A percentile compares a stretch with the other conserved stretches of the same genome.
These are phyloP conservation scores for Tauraco erythrolophus DNA, from an alignment of 2,113 vertebrate genomes.

Conservation along the genomic window DNA sequence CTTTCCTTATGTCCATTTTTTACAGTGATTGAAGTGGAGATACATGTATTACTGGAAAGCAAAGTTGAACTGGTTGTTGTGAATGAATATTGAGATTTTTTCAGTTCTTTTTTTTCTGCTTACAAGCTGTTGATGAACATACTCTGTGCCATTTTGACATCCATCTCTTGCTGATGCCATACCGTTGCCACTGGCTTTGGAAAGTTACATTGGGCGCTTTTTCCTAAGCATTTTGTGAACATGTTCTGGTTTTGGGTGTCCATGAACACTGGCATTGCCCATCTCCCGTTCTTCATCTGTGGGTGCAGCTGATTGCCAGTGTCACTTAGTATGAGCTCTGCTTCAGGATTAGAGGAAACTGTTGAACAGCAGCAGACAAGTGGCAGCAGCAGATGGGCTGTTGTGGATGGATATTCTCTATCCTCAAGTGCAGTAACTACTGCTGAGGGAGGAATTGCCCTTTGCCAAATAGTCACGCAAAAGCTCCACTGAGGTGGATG, in stretches of 20 bases:
- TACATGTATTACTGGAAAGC: rapidly evolving
- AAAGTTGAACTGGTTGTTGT: not conserved
- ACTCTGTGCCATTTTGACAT: not conserved
- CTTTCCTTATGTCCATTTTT: not conserved
- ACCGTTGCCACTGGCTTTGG: not conserved
- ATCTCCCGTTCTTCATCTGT: not conserved
- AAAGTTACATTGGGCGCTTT: not conserved
- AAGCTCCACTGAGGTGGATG: not conserved
- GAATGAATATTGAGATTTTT: not conserved
- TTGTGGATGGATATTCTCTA: not conserved
- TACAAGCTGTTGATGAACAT: not conserved
- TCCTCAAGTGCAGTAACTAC: not conserved
- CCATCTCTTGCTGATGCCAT: not conserved
- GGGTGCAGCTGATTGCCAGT: not conserved
- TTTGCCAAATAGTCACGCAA: not conserved
- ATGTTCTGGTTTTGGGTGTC: not conserved
- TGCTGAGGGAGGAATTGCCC: not conserved
- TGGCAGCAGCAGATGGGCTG: not conserved
- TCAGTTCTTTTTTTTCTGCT: not conserved
- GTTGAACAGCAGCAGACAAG: not conserved
- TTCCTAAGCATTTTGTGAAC: not conserved
- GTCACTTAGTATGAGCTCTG: not conserved
- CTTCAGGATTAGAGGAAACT: not conserved
- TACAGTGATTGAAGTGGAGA: not conserved
- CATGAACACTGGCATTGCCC: not conserved